A percentile compares a stretch with the other conserved stretches of the same genome.
Evolutionary conservation across 2,888 invertebrate genomes (phyloP).

Genomic region (Tuta absoluta): DNA sequence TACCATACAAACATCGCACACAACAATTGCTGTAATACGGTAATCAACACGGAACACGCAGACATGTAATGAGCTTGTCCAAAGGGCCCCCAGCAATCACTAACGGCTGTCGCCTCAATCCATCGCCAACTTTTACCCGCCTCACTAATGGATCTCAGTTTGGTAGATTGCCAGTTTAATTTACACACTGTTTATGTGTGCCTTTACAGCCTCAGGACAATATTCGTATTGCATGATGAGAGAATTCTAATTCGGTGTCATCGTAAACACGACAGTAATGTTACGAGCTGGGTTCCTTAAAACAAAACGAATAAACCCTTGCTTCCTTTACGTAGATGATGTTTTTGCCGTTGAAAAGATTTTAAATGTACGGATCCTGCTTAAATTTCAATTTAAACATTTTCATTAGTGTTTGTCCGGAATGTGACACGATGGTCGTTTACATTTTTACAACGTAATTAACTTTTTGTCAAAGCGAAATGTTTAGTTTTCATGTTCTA

Average conservation of each 20-base stretch:
- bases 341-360: slow-evolving; percentile 3
- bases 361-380: slow-evolving; percentile 36
- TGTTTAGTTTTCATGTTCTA: slow-evolving; percentile 53
- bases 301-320: slow-evolving; percentile 20
- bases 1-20: not conserved
- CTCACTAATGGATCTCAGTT: slow-evolving; percentile 46
- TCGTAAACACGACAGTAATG: slow-evolving; percentile 51
- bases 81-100: slow-evolving; percentile 26
- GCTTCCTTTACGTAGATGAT: not conserved
- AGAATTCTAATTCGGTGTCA: slow-evolving; percentile 63
- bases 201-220: slow-evolving; percentile 57
- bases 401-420: slow-evolving; percentile 66
- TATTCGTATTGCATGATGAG: slow-evolving; percentile 52
- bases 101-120: slow-evolving; percentile 47
- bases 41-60: slow-evolving; percentile 18
- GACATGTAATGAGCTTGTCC: slow-evolving; percentile 26
- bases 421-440: slow-evolving; percentile 72
- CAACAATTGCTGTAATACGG: slow-evolving; percentile 19
- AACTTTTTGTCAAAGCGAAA: slow-evolving; percentile 77
- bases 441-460: slow-evolving; percentile 63
- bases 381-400: slow-evolving; percentile 44
- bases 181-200: slow-evolving; percentile 55
- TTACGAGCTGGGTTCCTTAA: slow-evolving; percentile 33
- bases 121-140: slow-evolving; percentile 33
- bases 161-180: slow-evolving; percentile 57